Evolutionary conservation across 2,888 invertebrate genomes (phyloP), one percentile per base, ranked within the genome.

Genomic region (Lomographa bimaculata): DNA sequence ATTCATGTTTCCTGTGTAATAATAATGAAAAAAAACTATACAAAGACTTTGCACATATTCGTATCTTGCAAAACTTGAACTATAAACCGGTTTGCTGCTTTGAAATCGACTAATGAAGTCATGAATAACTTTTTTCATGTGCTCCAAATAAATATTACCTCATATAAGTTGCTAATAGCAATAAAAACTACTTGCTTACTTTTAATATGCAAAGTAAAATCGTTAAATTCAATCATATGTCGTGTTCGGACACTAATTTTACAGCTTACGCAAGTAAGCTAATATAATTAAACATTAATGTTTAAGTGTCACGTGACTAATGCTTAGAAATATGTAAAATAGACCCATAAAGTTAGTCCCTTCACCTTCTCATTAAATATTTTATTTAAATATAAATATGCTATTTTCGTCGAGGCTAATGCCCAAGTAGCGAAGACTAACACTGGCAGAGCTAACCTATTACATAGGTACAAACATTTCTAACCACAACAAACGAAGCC

Each of bases 221-320:
- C 10, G 39, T 46, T 38, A 39, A 39, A 44, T 43, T 38, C 40
- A 34, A 44, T 37, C 38, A 41, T 39, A 44, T 46, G 44, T 44
- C 44, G 42, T 42, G 32, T 34, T 20, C 35, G 37, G 46, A 37
- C 43, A 45, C 46, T 28, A 26, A 36, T 48, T 46, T 50, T 43
- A 53, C 35, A 39, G 39, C 46, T 42, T 47, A 39, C 38, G 46
- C 40, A 50, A 45, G 40, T 49, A 33, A 39, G 21, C n/a, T 40
- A 38, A 14, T 33, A 34, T 43, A 30, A 50, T 49, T n/a, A n/a
- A n/a, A n/a, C n/a, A n/a, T n/a, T n/a, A 38, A 40, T 39, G 35
- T 36, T n/a, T 27, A 30, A 40, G 33, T 33, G 38, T 48, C 53
- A 46, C 50, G 50, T 46, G 39, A 42, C 37, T 18, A 38, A 40